phyloP scores from a whole-genome alignment of 1,140 invertebrate species.

The Leptinotarsa undecemlineata region DNA sequence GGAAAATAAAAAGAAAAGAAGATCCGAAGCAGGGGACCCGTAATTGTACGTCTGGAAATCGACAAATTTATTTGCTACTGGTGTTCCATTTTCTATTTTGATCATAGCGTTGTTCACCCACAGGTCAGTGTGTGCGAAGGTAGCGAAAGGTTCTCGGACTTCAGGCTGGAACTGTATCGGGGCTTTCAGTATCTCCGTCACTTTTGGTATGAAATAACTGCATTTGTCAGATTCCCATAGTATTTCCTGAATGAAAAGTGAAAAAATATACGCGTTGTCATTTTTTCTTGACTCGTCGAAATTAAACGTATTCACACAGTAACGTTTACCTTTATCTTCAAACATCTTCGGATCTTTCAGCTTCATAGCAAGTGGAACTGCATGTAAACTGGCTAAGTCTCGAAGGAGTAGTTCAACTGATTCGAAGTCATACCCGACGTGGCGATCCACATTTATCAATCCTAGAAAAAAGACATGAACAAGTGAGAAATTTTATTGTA shows the following conservation, averaged over 20 bases:
- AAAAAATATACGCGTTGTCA: not conserved
- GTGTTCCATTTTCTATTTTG: not conserved
- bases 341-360: conserved; percentile 56
- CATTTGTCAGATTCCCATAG: conserved; percentile 9
- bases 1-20: conserved; percentile 61
- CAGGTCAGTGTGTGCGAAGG: conserved; percentile 11
- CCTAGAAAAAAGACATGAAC: conserved; percentile 32
- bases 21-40: conserved; percentile 58
- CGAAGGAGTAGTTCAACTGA: conserved; percentile 49
- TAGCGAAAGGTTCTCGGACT: conserved; percentile 4
- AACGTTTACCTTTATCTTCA: conserved; percentile 45
- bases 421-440: conserved; percentile 51
- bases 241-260: not conserved
- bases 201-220: conserved; percentile 12
- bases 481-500: too few relatives aligned
- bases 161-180: not conserved
- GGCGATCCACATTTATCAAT: conserved; percentile 48
- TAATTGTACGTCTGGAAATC: conserved; percentile 64
- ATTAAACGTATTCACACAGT: not conserved
- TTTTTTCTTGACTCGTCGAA: not conserved
- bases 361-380: conserved; percentile 52
- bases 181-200: conserved; percentile 8
- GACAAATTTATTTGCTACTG: conserved; percentile 43
- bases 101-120: conserved; percentile 26
- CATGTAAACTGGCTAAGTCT: conserved; percentile 55